Evolutionary conservation across 2,888 invertebrate species (phyloP).

Genomic region (Machimus rusticus): DNA sequence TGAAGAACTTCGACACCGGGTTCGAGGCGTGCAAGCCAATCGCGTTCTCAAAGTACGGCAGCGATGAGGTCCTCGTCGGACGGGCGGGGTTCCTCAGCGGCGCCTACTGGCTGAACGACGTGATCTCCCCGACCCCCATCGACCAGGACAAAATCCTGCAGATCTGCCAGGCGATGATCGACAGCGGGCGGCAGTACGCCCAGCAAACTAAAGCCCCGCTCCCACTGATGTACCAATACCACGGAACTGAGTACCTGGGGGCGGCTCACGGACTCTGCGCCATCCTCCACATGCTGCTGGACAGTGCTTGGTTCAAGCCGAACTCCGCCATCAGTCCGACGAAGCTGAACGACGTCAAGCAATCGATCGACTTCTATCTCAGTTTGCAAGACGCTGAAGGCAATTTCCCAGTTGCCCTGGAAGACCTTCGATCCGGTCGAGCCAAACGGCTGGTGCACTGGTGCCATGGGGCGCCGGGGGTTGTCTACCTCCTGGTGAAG

Average conservation of each 20-base stretch:
- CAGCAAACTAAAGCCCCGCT: slow-evolving; percentile 66
- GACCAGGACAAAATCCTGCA: slow-evolving; percentile 66
- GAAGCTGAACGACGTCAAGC: slow-evolving; percentile 69
- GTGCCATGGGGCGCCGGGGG: slow-evolving; percentile 90
- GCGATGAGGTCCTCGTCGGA: slow-evolving; percentile 87
- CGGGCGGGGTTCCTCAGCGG: slow-evolving; percentile 84
- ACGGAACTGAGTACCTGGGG: slow-evolving; percentile 65
- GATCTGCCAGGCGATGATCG: slow-evolving; percentile 74
- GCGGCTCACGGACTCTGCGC: slow-evolving; percentile 72
- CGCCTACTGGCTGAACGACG: slow-evolving; percentile 72
- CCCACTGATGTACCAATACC: slow-evolving; percentile 78
- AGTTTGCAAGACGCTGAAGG: slow-evolving; percentile 72
- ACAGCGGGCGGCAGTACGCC: slow-evolving; percentile 76
- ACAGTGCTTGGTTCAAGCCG: slow-evolving; percentile 64
- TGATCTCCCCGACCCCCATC: slow-evolving; percentile 56
- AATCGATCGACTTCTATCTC: slow-evolving; percentile 70
- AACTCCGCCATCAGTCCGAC: slow-evolving; percentile 54
- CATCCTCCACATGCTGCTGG: slow-evolving; percentile 72
- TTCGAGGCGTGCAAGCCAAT: slow-evolving; percentile 64
- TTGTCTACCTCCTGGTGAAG: slow-evolving; percentile 77
- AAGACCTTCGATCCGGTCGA: slow-evolving; percentile 66
- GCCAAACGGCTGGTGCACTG: slow-evolving; percentile 81
- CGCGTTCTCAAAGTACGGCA: slow-evolving; percentile 71
- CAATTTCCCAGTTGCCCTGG: slow-evolving; percentile 79
- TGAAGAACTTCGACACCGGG: slow-evolving; percentile 59